Percentiles rank a stretch among this genome's conserved stretches.
Evolutionary conservation across 2,888 invertebrate genomes (phyloP).

Genomic region (Drosophila paracracens): DNA sequence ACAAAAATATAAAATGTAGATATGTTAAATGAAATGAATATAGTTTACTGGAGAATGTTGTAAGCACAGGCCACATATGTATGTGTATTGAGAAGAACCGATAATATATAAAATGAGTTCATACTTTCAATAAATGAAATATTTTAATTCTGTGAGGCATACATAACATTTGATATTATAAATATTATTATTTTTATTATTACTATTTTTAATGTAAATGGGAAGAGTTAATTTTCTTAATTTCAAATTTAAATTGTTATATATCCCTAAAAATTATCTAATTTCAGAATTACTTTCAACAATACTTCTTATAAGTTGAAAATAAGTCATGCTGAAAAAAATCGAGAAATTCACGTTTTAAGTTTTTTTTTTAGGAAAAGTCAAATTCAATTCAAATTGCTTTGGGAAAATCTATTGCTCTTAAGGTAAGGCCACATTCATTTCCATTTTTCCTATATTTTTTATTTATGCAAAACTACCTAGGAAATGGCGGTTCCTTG

Average conservation of each 20-base stretch:
- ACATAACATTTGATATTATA: not conserved
- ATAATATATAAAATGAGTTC: not conserved
- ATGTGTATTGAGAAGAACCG: not conserved
- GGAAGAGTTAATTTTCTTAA: not conserved
- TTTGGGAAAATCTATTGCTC: not conserved
- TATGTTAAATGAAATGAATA: not conserved
- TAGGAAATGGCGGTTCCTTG: not conserved
- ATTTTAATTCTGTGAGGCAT: not conserved
- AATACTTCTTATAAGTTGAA: too few relatives aligned
- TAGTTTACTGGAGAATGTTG: not conserved
- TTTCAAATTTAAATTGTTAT: too few relatives aligned
- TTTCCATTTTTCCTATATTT: not conserved
- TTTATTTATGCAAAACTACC: not conserved
- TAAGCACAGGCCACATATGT: not conserved
- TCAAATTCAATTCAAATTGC: not conserved
- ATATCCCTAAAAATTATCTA: too few relatives aligned
- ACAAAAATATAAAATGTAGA: slow-evolving; percentile 14
- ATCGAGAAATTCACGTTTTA: too few relatives aligned
- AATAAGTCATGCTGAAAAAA: too few relatives aligned
- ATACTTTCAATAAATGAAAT: not conserved
- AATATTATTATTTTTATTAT: not conserved
- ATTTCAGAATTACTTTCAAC: too few relatives aligned
- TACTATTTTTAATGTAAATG: not conserved
- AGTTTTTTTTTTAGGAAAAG: not conserved
- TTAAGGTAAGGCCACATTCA: not conserved